Base-by-base conservation (phyloP, 2,888 invertebrate genomes). In the Andricus curvator region DNA sequence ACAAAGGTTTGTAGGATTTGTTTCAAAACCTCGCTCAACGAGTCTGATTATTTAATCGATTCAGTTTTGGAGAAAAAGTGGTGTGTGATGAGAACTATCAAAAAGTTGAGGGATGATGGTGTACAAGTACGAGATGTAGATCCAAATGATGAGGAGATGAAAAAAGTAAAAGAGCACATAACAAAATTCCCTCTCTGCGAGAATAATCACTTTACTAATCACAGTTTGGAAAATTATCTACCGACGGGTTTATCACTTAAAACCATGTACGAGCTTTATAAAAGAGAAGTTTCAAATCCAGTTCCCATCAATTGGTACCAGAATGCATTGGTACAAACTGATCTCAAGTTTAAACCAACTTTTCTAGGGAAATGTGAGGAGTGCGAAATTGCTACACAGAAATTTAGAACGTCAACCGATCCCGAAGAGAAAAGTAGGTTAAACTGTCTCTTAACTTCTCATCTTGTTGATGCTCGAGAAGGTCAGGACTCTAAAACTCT, bases 121-220 rank as follows among this genome's bases (percentile, higher is more conserved):
- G 48, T 48, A 48, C 15, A 48, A 15, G 48, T 48, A 4, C 48
- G 48, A 48, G 48, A 48, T 48, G 15, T 48, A 15, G 48, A 48
- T 48, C 48, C 48, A n/a, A 48, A 68, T 44, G 67, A 44, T 6
- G 67, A 68, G n/a, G 44, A 68, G 22, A 44, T 44, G n/a, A 68
- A 48, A 15, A 22, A 44, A 68, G 67, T 68, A 22, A 22, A 44
- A 22, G 22, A 22, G 15, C 77, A 77, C 25, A 25, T 77, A 5
- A 77, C 64, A 11, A 77, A 77, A 25, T 77, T 77, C 33, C 77
- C 77, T 17, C n/a, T 62, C 4, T 77, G 37, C 64, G 77, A 77
- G 64, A 62, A 22, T 29, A 41, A 77, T 64, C 62, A 77, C 17
- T 48, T 62, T n/a, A 2, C 60, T n/a, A 25, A 44, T 22, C 22